phyloP scores from a whole-genome alignment of 2,888 invertebrate species.

The Slavum lentiscoides region DNA sequence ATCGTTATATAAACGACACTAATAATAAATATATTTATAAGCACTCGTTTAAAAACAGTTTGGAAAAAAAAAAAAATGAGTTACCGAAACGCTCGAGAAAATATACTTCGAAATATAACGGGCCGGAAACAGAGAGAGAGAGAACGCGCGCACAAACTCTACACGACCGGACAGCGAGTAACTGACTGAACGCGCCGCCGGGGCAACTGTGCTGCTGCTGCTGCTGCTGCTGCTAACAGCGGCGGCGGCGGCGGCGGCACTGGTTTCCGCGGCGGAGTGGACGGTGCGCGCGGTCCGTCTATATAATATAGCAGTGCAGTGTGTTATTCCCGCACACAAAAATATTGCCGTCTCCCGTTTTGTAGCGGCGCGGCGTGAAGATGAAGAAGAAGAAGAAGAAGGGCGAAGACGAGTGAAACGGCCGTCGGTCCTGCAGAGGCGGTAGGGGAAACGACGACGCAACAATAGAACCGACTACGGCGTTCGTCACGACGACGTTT shows the following conservation, averaged over 20 bases:
- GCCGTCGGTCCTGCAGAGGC: not conserved
- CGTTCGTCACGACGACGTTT: no score
- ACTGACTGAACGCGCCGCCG: constrained; percentile 28
- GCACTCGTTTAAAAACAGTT: no score
- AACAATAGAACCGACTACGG: not conserved
- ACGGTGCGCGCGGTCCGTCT: constrained; percentile 25
- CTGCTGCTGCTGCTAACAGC: not conserved
- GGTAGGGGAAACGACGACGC: not conserved
- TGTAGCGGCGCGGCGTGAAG: not conserved
- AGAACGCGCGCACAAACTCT: not conserved
- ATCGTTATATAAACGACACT: not conserved
- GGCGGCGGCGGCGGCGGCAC: constrained; percentile 27
- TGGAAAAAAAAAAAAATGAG: not conserved
- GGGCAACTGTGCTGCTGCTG: not conserved
- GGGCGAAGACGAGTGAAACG: constrained; percentile 43
- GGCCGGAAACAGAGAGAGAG: no score
- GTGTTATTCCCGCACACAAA: no score
- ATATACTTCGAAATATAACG: not conserved
- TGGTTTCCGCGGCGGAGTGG: constrained; percentile 32
- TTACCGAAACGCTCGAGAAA: not conserved
- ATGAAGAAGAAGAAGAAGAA: no score
- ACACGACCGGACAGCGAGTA: constrained; percentile 16
- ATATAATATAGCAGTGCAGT: no score
- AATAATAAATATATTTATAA: no score
- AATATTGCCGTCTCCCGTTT: constrained; percentile 22